Evolutionary conservation across 2,113 vertebrate species (phyloP).

Genomic region (Centropus unirufus): DNA sequence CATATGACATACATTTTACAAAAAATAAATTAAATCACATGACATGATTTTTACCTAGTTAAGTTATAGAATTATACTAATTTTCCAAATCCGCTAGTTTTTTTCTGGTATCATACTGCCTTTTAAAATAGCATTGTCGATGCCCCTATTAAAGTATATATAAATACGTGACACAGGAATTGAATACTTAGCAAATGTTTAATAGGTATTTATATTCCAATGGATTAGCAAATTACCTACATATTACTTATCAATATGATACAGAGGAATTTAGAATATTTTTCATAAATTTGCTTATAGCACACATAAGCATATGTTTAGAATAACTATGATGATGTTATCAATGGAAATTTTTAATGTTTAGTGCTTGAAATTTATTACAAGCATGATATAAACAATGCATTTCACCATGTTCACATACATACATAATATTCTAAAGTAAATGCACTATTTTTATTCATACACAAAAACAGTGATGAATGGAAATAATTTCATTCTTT

Average conservation of each 20-base stretch:
- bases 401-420: not conserved
- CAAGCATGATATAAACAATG: not conserved
- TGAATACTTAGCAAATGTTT: not conserved
- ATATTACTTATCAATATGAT: not conserved
- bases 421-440: not conserved
- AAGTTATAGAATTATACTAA: not conserved
- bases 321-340: not conserved
- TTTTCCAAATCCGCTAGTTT: not conserved
- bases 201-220: not conserved
- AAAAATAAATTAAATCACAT: not conserved
- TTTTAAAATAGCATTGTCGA: not conserved
- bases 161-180: not conserved
- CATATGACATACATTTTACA: not conserved
- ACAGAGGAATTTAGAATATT: not conserved
- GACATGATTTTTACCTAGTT: not conserved
- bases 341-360: not conserved
- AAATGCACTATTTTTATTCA: not conserved
- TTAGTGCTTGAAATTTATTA: not conserved
- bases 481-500: not conserved
- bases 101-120: not conserved
- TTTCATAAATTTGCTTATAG: not conserved
- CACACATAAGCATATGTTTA: not conserved
- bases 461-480: not conserved
- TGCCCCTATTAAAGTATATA: not conserved
- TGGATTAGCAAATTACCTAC: not conserved